These are phyloP conservation scores for Leptosomus discolor DNA, from an alignment of 2,113 vertebrate genomes.

Conservation along the genomic window DNA sequence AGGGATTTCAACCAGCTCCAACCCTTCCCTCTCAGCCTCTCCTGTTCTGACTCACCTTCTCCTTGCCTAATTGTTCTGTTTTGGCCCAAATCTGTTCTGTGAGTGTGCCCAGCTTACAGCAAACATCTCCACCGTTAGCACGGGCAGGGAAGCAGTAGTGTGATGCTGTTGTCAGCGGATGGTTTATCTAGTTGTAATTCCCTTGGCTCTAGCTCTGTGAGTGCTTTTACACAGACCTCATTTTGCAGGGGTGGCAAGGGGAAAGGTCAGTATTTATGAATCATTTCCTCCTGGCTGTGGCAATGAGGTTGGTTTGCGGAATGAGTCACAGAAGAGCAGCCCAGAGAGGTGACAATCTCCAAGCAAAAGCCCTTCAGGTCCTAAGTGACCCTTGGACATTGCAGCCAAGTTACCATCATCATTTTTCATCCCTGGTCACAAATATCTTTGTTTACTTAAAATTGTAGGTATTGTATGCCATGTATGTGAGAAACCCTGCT, in stretches of 20 bases:
- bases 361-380: slow-evolving; percentile 6
- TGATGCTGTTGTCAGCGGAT: not conserved
- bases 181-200: slow-evolving; percentile 47
- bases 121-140: not conserved
- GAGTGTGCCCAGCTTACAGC: not conserved
- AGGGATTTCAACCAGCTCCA: not conserved
- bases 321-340: slow-evolving; percentile 72
- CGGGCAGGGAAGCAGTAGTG: not conserved
- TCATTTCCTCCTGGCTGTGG: slow-evolving; percentile 76
- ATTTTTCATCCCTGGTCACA: not conserved
- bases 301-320: slow-evolving; percentile 60
- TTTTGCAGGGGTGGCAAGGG: slow-evolving; percentile 72
- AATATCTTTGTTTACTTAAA: not conserved
- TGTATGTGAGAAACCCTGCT: not conserved
- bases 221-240: slow-evolving; percentile 70
- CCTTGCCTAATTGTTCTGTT: not conserved
- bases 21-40: not conserved
- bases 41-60: not conserved
- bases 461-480: not conserved
- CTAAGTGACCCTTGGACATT: not conserved
- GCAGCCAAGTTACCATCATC: not conserved
- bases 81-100: not conserved
- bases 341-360: slow-evolving; percentile 5
- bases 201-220: slow-evolving; percentile 54
- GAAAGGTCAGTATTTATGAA: slow-evolving; percentile 75